Evolutionary conservation across 2,888 invertebrate genomes (phyloP).

Genomic region (Sicus ferrugineus): DNA sequence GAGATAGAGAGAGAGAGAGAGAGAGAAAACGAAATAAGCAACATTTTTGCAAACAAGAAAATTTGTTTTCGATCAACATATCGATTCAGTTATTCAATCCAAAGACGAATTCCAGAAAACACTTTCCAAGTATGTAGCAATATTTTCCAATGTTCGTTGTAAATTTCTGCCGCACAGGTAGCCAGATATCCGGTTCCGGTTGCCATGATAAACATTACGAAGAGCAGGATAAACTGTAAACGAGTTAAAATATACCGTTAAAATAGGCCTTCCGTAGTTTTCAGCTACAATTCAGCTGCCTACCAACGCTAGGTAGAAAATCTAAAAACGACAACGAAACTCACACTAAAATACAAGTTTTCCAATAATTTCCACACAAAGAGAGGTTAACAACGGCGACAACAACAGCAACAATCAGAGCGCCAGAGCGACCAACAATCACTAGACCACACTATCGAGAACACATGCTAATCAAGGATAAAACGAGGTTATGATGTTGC

Average conservation of each 20-base stretch:
- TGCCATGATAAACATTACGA: slow-evolving; percentile 43
- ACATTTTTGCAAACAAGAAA: too few relatives aligned
- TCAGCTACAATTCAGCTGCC: not conserved
- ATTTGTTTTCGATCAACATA: too few relatives aligned
- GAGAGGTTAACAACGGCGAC: slow-evolving; percentile 11
- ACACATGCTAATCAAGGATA: slow-evolving; percentile 16
- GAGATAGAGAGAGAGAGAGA: too few relatives aligned
- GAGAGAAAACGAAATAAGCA: not conserved
- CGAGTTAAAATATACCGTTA: not conserved
- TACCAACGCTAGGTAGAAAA: not conserved
- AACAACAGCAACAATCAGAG: slow-evolving; percentile 13
- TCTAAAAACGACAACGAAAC: not conserved
- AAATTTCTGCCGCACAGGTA: slow-evolving; percentile 45
- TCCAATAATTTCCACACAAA: slow-evolving; percentile 20
- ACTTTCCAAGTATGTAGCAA: slow-evolving; percentile 23
- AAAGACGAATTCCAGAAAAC: too few relatives aligned
- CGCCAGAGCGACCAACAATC: not conserved
- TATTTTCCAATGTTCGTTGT: slow-evolving; percentile 31
- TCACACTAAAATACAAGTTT: slow-evolving; percentile 6
- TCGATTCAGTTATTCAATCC: too few relatives aligned
- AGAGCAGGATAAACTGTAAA: slow-evolving; percentile 16
- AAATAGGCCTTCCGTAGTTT: not conserved
- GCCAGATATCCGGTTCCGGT: slow-evolving; percentile 59
- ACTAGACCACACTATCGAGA: too few relatives aligned
- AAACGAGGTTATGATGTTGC: slow-evolving; percentile 28